Conservation (phyloP, 2,797 vertebrate species). For the Alca torda region DNA sequence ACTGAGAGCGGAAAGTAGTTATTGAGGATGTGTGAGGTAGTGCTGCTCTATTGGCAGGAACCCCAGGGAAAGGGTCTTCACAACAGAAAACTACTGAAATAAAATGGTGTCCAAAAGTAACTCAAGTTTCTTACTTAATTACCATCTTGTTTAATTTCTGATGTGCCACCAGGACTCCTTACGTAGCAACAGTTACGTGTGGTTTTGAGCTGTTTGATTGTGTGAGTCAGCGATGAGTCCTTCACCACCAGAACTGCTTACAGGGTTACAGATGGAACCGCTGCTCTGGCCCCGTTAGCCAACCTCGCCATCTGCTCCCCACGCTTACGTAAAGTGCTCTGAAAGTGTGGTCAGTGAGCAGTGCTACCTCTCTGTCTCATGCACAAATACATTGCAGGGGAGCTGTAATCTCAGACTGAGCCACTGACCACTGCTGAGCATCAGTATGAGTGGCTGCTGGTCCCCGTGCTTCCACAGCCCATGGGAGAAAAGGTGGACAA, state of each 20-base stretch:
- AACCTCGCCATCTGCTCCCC: not conserved
- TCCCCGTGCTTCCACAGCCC: not conserved
- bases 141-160: not conserved
- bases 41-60: not conserved
- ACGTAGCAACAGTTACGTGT: not conserved
- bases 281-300: not conserved
- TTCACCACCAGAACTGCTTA: not conserved
- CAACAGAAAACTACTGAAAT: not conserved
- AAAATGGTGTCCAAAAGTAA: not conserved
- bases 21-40: not conserved
- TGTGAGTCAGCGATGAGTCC: not conserved
- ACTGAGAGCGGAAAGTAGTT: not conserved
- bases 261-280: not conserved
- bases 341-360: not conserved
- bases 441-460: not conserved
- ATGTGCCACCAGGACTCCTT: not conserved
- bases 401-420: not conserved
- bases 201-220: not conserved
- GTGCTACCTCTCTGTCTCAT: not conserved
- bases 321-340: not conserved
- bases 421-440: rapidly evolving
- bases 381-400: not conserved
- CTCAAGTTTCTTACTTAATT: not conserved
- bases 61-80: not conserved
- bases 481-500: not conserved